Base-by-base conservation (phyloP, 2,113 vertebrate species). In the Bufo bufo region DNA sequence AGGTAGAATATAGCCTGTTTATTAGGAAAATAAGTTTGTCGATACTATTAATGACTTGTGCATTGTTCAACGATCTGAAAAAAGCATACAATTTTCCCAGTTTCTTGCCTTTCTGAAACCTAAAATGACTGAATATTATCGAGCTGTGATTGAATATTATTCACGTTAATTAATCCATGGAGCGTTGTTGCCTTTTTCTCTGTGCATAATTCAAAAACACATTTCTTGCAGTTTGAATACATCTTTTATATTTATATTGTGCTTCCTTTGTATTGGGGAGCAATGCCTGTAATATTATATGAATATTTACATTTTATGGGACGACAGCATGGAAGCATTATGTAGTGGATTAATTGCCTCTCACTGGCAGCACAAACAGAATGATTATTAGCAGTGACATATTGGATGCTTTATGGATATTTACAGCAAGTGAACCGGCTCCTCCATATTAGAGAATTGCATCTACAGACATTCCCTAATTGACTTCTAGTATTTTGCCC, bases 131-230 rank as follows among this genome's bases (percentile, higher is more conserved):
- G 45, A 83, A 83, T 83, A 52, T 50, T 66, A 50, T 69, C 16
- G 20, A 66, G 63, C 20, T 49, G 61, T 83, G 81, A 83, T 83
- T 66, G 81, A 83, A 69, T 69, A 83, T 83, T 66, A 50, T 83
- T 83, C 61, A 2, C 7, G 20, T 49, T 84, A 49, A 71, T 84
- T 84, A 49, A 84, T 33, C 63, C 49, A 23, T 84, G 66, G 49
- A 50, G 63, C 23, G 63, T 65, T 84, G 82, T 84, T 54, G 82
- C 47, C n/a, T 84, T 69, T 3, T 84, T 47, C 65, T 33, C n/a
- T 54, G 50, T 50, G n/a, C 49, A 66, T 13, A 54, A 54, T 43
- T 54, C 63, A 84, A 3, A 66, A 83, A 84, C 82, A 17, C 66
- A 65, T 65, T 84, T 69, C 63, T 65, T 52, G 63, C 81, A 69